Conservation (phyloP, 30 jellyfish, hydroid and myxozoan species). For the Clytia hemisphaerica region DNA sequence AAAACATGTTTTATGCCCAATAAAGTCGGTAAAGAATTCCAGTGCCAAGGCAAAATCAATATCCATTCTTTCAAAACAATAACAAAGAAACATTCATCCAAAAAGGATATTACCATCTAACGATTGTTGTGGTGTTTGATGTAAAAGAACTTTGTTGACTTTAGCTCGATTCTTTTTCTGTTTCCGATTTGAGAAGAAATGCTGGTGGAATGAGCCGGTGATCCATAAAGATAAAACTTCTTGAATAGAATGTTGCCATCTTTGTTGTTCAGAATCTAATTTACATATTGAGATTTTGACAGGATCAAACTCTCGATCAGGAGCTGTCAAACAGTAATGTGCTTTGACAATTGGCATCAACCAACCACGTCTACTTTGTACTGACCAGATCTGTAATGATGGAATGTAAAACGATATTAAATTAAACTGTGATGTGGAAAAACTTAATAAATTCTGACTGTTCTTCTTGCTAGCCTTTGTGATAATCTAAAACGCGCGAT, state of each 20-base stretch:
- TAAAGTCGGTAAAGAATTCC: too few species aligned
- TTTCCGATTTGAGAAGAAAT: neutral
- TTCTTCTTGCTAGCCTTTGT: too few species aligned
- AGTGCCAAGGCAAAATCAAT: too few species aligned
- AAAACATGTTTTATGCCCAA: too few species aligned
- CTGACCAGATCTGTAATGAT: slow-evolving; percentile 13
- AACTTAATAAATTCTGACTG: too few species aligned
- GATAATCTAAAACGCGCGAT: too few species aligned
- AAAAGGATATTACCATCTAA: too few species aligned
- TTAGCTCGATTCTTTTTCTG: slow-evolving; percentile 4
- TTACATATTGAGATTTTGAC: slow-evolving; percentile 11
- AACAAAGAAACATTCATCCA: too few species aligned
- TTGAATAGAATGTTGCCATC: slow-evolving; percentile 28
- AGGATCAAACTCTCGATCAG: neutral
- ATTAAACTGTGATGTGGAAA: too few species aligned
- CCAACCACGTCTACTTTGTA: slow-evolving; percentile 6
- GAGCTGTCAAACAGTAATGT: slow-evolving; percentile 23
- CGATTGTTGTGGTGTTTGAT: slow-evolving; percentile 2
- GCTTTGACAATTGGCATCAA: slow-evolving; percentile 4
- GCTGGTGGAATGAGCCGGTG: neutral
- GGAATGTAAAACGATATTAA: neutral
- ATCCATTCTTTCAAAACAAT: too few species aligned
- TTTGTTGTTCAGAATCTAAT: neutral
- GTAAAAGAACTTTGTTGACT: slow-evolving; percentile 10
- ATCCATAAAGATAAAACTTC: slow-evolving; percentile 10